Percentiles rank a stretch among this genome's conserved stretches.
Evolutionary conservation across 1,140 invertebrate species (phyloP).

Genomic region (Bombus pascuorum): DNA sequence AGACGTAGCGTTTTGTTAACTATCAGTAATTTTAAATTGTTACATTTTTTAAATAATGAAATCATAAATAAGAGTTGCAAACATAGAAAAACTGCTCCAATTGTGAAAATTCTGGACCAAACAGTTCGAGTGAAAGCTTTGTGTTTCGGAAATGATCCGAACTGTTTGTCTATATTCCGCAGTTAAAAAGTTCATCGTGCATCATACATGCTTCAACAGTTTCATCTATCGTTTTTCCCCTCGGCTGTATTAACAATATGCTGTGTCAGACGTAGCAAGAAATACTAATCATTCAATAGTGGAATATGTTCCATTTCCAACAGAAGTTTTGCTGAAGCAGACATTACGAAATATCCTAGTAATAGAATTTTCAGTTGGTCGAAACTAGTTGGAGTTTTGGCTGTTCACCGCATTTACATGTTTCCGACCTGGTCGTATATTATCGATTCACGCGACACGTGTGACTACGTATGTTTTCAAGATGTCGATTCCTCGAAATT

Average conservation of each 20-base stretch:
- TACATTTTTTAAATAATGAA: no score
- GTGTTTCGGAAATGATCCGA: background rate
- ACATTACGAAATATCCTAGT: conserved; percentile 21
- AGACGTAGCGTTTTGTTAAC: no score
- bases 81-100: no score
- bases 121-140: no score
- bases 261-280: no score
- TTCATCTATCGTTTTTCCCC: background rate
- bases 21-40: no score
- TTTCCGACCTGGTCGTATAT: background rate
- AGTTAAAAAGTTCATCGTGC: no score
- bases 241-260: background rate
- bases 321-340: background rate
- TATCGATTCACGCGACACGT: conserved; percentile 34
- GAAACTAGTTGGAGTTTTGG: conserved; percentile 15
- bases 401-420: conserved; percentile 30
- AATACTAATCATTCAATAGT: background rate
- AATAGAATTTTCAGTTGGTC: conserved; percentile 26
- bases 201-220: background rate
- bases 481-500: background rate
- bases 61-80: no score
- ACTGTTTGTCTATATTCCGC: no score
- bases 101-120: no score
- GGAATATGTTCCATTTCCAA: background rate
- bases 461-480: background rate